A percentile compares a stretch with the other conserved stretches of the same genome.
Evolutionary conservation across 2,113 vertebrate genomes (phyloP).

Genomic region (Eulemur rufifrons): DNA sequence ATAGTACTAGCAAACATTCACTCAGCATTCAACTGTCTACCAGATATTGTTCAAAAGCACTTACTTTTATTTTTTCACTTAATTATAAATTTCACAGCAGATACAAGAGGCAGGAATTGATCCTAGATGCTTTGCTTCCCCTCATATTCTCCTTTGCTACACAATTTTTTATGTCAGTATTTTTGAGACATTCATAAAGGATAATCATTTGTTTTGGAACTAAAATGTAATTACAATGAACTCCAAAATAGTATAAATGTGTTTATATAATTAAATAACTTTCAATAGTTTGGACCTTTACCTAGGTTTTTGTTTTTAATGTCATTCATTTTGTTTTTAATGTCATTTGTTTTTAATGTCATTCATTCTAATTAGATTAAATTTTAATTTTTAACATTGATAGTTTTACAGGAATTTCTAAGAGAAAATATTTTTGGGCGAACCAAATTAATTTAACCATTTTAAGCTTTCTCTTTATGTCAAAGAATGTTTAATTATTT

Average conservation of each 20-base stretch:
- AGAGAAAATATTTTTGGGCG: neutral
- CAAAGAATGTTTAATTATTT: neutral
- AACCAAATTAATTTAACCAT: constrained; percentile 4
- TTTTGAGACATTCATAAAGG: constrained; percentile 30
- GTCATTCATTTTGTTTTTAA: neutral
- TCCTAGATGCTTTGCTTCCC: neutral
- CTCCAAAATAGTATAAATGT: neutral
- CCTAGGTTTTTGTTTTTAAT: neutral
- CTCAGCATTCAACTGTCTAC: neutral
- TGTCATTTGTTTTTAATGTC: neutral
- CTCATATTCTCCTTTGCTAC: neutral
- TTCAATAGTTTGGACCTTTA: neutral
- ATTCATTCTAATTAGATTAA: neutral
- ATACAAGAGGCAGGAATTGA: neutral
- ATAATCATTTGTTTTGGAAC: constrained; percentile 31
- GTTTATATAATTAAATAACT: constrained; percentile 1
- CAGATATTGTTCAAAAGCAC: neutral
- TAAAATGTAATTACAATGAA: neutral
- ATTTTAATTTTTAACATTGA: constrained; percentile 2
- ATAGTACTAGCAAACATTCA: neutral
- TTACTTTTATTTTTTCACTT: neutral
- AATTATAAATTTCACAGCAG: neutral
- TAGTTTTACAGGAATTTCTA: neutral
- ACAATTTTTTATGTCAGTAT: neutral
- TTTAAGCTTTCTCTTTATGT: neutral